A percentile compares a stretch with the other conserved stretches of the same genome.
phyloP scores from a whole-genome alignment of 2,888 invertebrate genomes.

The Folsomia manolachei region DNA sequence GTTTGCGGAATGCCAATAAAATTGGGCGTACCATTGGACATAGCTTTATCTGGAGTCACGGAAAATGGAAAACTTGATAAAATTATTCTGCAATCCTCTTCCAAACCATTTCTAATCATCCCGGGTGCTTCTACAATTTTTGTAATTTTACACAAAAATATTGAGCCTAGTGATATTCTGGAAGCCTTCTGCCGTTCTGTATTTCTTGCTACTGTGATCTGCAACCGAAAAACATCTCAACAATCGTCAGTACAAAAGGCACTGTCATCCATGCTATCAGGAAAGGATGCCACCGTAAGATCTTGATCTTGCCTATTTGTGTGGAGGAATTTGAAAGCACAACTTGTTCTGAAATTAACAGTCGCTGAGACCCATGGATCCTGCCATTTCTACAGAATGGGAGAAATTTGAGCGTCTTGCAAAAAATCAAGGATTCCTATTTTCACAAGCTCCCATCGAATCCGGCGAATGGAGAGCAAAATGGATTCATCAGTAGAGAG shows the following conservation, averaged over 20 bases:
- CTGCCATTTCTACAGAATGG: slow-evolving; percentile 32
- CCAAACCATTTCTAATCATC: slow-evolving; percentile 61
- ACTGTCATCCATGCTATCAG: slow-evolving; percentile 14
- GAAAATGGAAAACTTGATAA: slow-evolving; percentile 53
- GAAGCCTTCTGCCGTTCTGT: slow-evolving; percentile 69
- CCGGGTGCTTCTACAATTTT: slow-evolving; percentile 57
- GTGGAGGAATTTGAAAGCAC: not conserved
- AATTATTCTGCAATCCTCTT: slow-evolving; percentile 57
- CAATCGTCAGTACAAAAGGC: slow-evolving; percentile 22
- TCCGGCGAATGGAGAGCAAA: slow-evolving; percentile 47
- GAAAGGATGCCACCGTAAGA: too few relatives aligned
- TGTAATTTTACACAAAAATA: slow-evolving; percentile 61
- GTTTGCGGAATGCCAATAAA: slow-evolving; percentile 65
- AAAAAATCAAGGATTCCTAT: slow-evolving; percentile 28
- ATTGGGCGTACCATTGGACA: slow-evolving; percentile 61
- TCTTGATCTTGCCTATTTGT: not conserved
- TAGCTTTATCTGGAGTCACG: slow-evolving; percentile 51
- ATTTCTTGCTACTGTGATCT: slow-evolving; percentile 55
- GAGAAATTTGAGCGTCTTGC: slow-evolving; percentile 31
- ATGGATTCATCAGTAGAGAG: slow-evolving; percentile 37
- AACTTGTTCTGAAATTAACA: not conserved
- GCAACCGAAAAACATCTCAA: slow-evolving; percentile 10
- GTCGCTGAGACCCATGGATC: slow-evolving; percentile 32
- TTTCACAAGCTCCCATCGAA: slow-evolving; percentile 34
- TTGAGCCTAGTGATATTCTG: slow-evolving; percentile 60